Base-by-base conservation (phyloP, 2,888 invertebrate species). In the Autographa gamma region DNA sequence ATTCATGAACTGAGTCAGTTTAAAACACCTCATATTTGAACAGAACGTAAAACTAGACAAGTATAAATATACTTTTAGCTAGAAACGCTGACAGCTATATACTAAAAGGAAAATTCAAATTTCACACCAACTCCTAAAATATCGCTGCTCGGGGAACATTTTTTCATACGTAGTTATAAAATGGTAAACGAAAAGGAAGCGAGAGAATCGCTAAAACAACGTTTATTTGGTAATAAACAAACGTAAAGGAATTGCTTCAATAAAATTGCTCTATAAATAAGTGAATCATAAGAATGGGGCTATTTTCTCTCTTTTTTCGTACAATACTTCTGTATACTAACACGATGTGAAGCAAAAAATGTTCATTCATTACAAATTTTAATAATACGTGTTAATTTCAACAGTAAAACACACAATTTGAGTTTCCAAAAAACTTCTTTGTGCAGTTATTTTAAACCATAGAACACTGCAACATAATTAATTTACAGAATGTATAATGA, bases 221-320 rank as follows among this genome's bases (percentile, higher is more conserved):
- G 54, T 56, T 56, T 56, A 56, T 56, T 56, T 56, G 54, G 54
- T 56, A 25, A 56, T 56, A 25, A 56, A 56, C 54, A 56, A 56
- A 56, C 54, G 54, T 13, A 56, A 19, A 56, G 25, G 54, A 54
- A 54, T 56, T 56, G 54, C 54, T 56, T 56, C 25, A 56, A 19
- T 56, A 25, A 56, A 56, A 56, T 13, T 5, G 48, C 48, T 48
- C 48, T 48, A 48, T 48, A 48, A 48, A 48, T 48, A n/a, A 48
- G n/a, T 48, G n/a, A 48, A 48, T 48, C n/a, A 48, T 38, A 7
- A 38, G 38, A 11, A n/a, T 48, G 14, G n/a, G 48, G 48, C n/a
- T 48, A 11, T 38, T 48, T n/a, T 48, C n/a, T 16, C n/a, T 48
- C 7, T 48, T n/a, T 43, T 48, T 48, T 48, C 2, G 16, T 48